Evolutionary conservation across 2,797 vertebrate genomes (phyloP), one percentile per base, ranked within the genome.

Genomic region (Alcedo atthis): DNA sequence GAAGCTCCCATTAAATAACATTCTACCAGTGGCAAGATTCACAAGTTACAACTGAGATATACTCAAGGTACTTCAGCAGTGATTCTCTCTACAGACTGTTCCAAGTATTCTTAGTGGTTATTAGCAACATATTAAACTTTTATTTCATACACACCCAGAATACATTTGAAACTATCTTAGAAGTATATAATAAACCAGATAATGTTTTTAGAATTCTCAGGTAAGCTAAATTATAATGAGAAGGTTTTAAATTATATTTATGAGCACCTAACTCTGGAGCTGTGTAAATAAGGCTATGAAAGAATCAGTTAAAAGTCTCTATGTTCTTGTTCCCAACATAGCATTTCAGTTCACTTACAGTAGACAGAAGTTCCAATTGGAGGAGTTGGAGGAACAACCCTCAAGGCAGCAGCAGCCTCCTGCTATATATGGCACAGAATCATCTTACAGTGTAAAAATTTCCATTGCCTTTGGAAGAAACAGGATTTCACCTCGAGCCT

Each of bases 291-390:
- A 30, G 26, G 33, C 58, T 35, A n/a, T 1, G 9, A 85, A 71
- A 61, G 32, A 57, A 49, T 51, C 66, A 63, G 30, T 57, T 82
- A 66, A 15, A 81, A 85, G n/a, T 69, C 30, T 68, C 37, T 53
- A 3, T 54, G 20, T 42, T 49, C 24, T 32, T 80, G 35, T 57
- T 75, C 70, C 40, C 20, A 81, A 1, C 15, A 30, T 35, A 73
- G 62, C 57, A 76, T 83, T 90, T 94, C 81, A 81, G 55, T 92
- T 95, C 62, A 78, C 43, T 92, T 87, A 5, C 6, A 68, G 35
- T 40, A 33, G 84, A 69, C 30, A 28, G 42, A 90, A 92, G 55
- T 53, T 66, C 75, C 61, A 82, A 15, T 30, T 84, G 57, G 40
- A 91, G 14, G 62, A 92, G 55, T 4, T 32, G 46, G 71, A 92